Evolutionary conservation across 2,113 vertebrate genomes (phyloP).

Genomic region (Halichoerus grypus): DNA sequence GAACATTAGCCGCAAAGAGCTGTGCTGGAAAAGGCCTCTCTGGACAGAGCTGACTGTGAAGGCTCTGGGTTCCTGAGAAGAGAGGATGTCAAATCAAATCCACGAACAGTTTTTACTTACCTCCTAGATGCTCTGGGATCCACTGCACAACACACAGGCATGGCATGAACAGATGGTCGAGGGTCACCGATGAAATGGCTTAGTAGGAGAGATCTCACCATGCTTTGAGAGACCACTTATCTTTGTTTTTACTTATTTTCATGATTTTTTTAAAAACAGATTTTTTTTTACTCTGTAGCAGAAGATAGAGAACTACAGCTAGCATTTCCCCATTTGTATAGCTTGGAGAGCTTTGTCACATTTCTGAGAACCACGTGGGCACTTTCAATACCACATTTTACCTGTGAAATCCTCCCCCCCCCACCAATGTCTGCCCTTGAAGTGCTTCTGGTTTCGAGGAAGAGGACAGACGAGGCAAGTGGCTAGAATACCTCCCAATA

Average conservation of each 20-base stretch:
- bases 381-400: not conserved
- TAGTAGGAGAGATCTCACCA: not conserved
- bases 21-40: not conserved
- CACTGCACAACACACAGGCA: not conserved
- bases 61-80: not conserved
- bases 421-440: not conserved
- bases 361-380: not conserved
- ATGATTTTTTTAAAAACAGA: not conserved
- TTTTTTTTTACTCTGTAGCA: not conserved
- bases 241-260: not conserved
- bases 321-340: not conserved
- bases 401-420: accelerated
- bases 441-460: not conserved
- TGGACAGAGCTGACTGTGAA: not conserved
- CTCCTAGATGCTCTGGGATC: not conserved
- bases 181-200: not conserved
- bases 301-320: not conserved
- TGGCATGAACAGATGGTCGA: not conserved
- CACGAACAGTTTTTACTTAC: not conserved
- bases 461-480: not conserved
- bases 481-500: not conserved
- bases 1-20: not conserved
- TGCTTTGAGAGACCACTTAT: not conserved
- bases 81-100: not conserved
- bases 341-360: not conserved